Evolutionary conservation across 2,888 invertebrate genomes (phyloP), one percentile per base, ranked within the genome.

Genomic region (Phortica okadai): DNA sequence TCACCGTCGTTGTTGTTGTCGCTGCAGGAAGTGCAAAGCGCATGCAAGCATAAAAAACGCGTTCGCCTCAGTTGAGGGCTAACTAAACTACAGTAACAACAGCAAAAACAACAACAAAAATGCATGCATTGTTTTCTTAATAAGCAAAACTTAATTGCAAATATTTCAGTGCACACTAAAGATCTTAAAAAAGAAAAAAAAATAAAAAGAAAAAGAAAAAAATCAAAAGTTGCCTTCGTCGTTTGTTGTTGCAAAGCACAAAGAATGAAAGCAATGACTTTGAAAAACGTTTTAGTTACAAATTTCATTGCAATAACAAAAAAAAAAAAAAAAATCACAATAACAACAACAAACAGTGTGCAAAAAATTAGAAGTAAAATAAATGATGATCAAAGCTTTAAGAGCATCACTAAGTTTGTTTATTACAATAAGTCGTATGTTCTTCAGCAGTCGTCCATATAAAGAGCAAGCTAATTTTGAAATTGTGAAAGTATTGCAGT

Each of bases 21-120:
- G 59, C 76, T 82, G 77, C 82, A 89, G 88, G 88, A 88, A 88
- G 83, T 80, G 76, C 79, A 81, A 70, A 54, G 80, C 73, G 82
- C 86, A 86, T 81, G 89, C 88, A 86, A 85, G 82, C 89, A 83
- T 85, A 85, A 86, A 82, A 81, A 75, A 41, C 66, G 21, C 66
- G 44, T 16, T 8, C n/a, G 69, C 44, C 44, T 4, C 11, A 33
- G 64, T 64, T 14, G 64, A 64, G 64, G 50, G 50, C 50, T 8
- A 50, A 14, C 14, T 50, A 50, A 50, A 8, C 14, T 50, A 14
- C 8, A 11, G 6, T 6, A 11, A 14, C 50, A 50, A 8, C 8
- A 50, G 1, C 50, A 50, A 50, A 50, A 11, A 14, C 50, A 50
- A 8, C 8, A 50, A 14, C 50, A 50, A 50, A 50, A 50, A 14